phyloP scores from a whole-genome alignment of 2,888 invertebrate genomes.

The Pandemis heparana region DNA sequence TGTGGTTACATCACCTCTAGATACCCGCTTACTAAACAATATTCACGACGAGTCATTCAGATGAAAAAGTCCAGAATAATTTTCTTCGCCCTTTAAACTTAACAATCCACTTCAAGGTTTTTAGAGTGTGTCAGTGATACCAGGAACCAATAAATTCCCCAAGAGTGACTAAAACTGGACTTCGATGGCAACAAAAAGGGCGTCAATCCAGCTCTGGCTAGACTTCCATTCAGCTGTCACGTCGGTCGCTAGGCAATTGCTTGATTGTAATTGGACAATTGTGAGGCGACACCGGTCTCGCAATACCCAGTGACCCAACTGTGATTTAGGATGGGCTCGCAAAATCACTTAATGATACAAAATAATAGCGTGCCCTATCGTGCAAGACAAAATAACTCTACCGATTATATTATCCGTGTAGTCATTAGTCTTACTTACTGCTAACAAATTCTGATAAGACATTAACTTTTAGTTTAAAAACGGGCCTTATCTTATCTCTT shows the following conservation, averaged over 20 bases:
- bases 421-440: too few species aligned
- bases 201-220: constrained; percentile 47
- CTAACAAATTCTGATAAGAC: background rate
- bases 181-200: constrained; percentile 42
- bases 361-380: background rate
- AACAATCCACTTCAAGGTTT: background rate
- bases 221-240: constrained; percentile 49
- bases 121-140: too few species aligned
- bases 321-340: constrained; percentile 38
- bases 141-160: background rate
- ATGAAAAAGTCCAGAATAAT: constrained; percentile 13
- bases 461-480: background rate
- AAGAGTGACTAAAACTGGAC: background rate
- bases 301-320: constrained; percentile 50
- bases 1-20: constrained; percentile 43
- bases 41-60: background rate
- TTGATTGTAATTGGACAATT: constrained; percentile 70
- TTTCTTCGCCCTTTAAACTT: background rate
- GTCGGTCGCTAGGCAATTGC: constrained; percentile 65
- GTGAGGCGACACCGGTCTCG: constrained; percentile 56
- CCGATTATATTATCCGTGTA: too few species aligned
- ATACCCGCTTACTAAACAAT: constrained; percentile 40
- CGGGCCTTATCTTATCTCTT: background rate
- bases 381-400: background rate
- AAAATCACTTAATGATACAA: constrained; percentile 1